Evolutionary conservation across 2,797 vertebrate species (phyloP).

Genomic region (Phaenicophaeus curvirostris): DNA sequence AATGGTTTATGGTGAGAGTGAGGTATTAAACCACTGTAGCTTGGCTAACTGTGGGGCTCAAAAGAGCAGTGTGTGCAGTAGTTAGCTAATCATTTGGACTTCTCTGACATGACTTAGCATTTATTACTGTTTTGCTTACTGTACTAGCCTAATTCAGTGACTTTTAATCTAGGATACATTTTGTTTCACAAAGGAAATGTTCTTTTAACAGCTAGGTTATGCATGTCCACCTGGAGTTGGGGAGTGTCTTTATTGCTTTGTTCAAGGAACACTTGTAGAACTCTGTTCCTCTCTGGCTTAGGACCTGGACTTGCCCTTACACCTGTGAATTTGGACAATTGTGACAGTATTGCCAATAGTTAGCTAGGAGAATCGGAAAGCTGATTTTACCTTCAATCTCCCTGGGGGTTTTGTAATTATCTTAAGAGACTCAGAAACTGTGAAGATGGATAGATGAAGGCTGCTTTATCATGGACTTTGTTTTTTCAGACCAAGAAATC

Average conservation of each 20-base stretch:
- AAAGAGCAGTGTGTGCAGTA: constrained; percentile 25
- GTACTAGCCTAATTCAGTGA: constrained; percentile 51
- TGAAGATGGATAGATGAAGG: neutral
- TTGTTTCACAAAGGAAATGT: neutral
- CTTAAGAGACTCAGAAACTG: neutral
- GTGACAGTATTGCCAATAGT: accelerated
- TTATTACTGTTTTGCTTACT: constrained; percentile 62
- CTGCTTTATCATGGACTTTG: neutral
- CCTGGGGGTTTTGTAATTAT: accelerated
- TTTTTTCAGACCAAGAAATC: neutral
- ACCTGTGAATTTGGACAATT: neutral
- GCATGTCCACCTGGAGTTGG: neutral
- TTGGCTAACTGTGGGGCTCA: constrained; percentile 23
- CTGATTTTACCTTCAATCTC: neutral
- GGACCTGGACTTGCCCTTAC: neutral
- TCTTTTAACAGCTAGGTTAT: neutral
- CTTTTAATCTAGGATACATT: constrained; percentile 42
- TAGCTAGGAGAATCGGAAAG: neutral
- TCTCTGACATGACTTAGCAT: constrained; percentile 34
- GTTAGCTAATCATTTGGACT: constrained; percentile 54
- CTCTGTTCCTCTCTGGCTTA: neutral
- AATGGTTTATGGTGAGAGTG: constrained; percentile 53
- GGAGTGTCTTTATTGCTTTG: neutral
- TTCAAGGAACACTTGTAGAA: neutral
- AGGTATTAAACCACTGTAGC: constrained; percentile 17